Evolutionary conservation across 2,888 invertebrate species (phyloP), one percentile per base, ranked within the genome.

Genomic region (Muscina levida): DNA sequence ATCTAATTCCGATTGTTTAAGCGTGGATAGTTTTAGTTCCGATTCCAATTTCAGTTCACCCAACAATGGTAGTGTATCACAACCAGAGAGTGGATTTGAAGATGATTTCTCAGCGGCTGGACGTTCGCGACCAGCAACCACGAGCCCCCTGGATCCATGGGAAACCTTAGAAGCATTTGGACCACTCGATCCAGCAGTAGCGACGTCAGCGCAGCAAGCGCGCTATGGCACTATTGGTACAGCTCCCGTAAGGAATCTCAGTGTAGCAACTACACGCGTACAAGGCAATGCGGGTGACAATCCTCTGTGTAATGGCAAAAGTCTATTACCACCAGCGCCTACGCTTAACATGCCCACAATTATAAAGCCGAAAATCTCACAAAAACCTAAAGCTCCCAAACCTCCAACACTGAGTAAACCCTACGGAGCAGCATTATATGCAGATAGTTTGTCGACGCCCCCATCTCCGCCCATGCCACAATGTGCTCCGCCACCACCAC

Each of bases 61-160:
- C 13, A 87, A 90, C 76, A 90, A 90, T 83, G 94, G 94, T 15
- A 94, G 93, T 86, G 93, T 93, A 6, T 95, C 95, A 3, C 94
- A 94, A 87, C 93, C 94, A 53, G 95, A 95, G 87, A 95, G 95
- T 90, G 95, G 95, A 2, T 96, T 96, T 87, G 96, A 96, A 89
- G 96, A 96, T 91, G 96, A 96, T 88, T 95, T 95, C 88, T 85
- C 86, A 51, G 82, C 79, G 22, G 79, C 83, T 6, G 70, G 62
- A 39, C 85, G 88, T 13, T 88, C 89, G 19, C 95, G 95, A 87
- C 88, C 88, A 13, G 85, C 87, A 10, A 88, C 89, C 13, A 87
- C 88, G 44, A 89, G 89, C 82, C 90, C 90, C 0, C 72, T 87
- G 1, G 90, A 90, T 85, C 90, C 90, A 0, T 90, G 91, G 90